A percentile compares a stretch with the other conserved stretches of the same genome.
Conservation (phyloP, 2,113 vertebrate species). For the Panthera tigris region DNA sequence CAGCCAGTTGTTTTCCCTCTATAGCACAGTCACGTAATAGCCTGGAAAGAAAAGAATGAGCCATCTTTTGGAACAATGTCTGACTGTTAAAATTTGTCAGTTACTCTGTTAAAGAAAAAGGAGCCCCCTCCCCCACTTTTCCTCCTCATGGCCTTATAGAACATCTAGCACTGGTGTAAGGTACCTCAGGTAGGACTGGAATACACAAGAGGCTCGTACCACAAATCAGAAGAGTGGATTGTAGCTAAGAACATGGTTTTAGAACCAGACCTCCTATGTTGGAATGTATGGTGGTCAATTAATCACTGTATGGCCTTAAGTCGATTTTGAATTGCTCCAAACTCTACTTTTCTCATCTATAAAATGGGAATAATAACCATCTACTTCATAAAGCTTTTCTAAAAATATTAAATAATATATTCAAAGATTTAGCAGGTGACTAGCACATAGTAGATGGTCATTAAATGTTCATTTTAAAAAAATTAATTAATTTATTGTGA, state of each 20-base stretch:
- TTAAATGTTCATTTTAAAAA: not conserved
- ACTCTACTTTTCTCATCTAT: not conserved
- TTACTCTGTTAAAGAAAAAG: not conserved
- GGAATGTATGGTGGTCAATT: not conserved
- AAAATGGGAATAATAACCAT: not conserved
- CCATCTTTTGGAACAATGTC: not conserved
- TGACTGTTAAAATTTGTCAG: slow-evolving; percentile 14
- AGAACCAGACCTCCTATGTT: not conserved
- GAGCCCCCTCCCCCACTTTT: not conserved
- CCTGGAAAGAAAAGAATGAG: not conserved
- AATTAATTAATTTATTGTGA: no score
- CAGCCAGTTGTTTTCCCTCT: not conserved
- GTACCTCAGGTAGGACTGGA: not conserved
- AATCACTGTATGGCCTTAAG: not conserved
- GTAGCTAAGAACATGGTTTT: not conserved
- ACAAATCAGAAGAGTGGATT: not conserved
- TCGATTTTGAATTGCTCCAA: not conserved
- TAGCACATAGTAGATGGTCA: not conserved
- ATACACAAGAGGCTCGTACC: not conserved
- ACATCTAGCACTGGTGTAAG: not conserved
- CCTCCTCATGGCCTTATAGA: not conserved
- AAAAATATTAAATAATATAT: not conserved
- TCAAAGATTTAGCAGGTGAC: not conserved
- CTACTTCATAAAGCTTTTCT: not conserved
- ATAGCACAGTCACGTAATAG: not conserved